Evolutionary conservation across 2,888 invertebrate genomes (phyloP).

Genomic region (Gerris lacustris): DNA sequence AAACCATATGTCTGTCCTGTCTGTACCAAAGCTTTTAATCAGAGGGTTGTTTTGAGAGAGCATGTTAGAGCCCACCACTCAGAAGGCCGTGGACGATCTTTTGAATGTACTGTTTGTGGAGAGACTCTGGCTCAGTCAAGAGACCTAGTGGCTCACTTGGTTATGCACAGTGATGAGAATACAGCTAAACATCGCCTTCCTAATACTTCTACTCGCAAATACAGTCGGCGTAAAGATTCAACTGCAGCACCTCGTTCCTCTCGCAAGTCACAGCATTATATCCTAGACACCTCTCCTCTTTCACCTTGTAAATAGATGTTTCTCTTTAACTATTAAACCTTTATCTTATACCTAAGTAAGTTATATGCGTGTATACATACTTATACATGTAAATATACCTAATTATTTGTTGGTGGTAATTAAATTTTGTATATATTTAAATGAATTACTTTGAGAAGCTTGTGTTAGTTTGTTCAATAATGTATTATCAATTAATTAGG

Average conservation of each 20-base stretch:
- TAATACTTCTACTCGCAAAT: slow-evolving; percentile 57
- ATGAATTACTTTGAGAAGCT: not conserved
- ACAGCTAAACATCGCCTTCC: slow-evolving; percentile 44
- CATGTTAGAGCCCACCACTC: slow-evolving; percentile 79
- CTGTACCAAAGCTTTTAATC: slow-evolving; percentile 76
- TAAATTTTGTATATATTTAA: slow-evolving; percentile 1
- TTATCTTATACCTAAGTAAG: too few species aligned
- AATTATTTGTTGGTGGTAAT: not conserved
- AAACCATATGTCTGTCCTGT: slow-evolving; percentile 80
- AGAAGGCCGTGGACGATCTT: slow-evolving; percentile 57
- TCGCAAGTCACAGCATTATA: not conserved
- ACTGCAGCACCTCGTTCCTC: not conserved
- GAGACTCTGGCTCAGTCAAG: slow-evolving; percentile 55
- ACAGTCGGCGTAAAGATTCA: slow-evolving; percentile 50
- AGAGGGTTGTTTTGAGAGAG: slow-evolving; percentile 66
- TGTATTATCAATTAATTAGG: not conserved
- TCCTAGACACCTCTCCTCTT: not conserved
- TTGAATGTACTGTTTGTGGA: slow-evolving; percentile 63
- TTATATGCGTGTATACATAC: too few species aligned
- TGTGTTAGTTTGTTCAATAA: not conserved
- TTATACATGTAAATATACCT: not conserved
- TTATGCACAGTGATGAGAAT: slow-evolving; percentile 74
- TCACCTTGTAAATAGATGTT: not conserved
- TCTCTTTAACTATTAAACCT: too few species aligned
- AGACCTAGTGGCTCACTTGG: slow-evolving; percentile 68